Evolutionary conservation across 2,888 invertebrate genomes (phyloP), one percentile per base, ranked within the genome.

Genomic region (Drepana falcataria): DNA sequence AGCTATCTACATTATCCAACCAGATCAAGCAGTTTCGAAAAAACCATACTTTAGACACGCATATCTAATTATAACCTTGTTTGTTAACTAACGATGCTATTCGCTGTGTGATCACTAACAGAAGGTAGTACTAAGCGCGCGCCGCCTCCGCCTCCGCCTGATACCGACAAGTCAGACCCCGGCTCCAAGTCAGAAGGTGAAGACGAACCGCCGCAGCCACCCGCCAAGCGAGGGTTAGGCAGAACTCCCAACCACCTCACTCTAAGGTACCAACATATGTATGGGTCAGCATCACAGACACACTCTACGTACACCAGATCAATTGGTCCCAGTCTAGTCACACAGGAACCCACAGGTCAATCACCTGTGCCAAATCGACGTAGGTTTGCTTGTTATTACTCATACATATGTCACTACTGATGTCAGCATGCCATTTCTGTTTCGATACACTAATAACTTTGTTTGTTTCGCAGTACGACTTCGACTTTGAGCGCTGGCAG

Each of bases 191-290:
- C 96, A 5, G 96, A 97, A 88, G 96, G 96, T 58, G 96, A 97
- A 86, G 96, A 96, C 78, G 94, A 95, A 59, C 95, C 94, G 79
- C 94, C 94, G 73, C 93, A 85, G 79, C 93, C 94, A 71, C 90
- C 92, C 53, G 83, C 87, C 73, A 93, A 93, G 87, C 91, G 91
- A 88, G 94, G 95, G 73, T 92, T 97, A 83, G 97, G 97, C 73
- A 93, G 96, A 79, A 97, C 97, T 73, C 97, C 98, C 79, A 97
- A 97, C 93, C 97, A 97, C 91, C 93, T 98, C 87, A 97, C 96
- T 63, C 92, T 96, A 86, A 95, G 95, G 95, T 95, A 82, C 74
- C 70, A 73, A 80, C 83, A 84, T 83, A 85, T 84, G 83, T 85
- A 85, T 85, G 85, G 85, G 84, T 78, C 66, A 69, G 66, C 67